Evolutionary conservation across 1,140 invertebrate species (phyloP).

Genomic region (Melitaea cinxia): DNA sequence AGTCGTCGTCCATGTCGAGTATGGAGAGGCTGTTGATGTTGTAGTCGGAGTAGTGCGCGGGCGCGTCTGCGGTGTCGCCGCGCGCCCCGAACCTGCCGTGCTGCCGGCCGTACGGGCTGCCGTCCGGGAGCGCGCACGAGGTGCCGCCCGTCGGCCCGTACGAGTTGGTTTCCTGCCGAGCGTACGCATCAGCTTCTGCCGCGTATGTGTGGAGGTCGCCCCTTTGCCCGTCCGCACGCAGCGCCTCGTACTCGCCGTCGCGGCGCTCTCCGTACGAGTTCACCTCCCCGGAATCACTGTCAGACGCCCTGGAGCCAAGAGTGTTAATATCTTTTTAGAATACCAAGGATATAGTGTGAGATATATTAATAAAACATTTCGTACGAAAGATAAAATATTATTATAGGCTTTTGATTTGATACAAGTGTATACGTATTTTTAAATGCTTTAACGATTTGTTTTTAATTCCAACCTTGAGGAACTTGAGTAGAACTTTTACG

Average conservation of each 20-base stretch:
- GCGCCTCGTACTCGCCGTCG: conserved; percentile 7
- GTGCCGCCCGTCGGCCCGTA: neutral
- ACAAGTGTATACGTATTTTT: no score
- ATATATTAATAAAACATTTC: no score
- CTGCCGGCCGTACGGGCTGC: neutral
- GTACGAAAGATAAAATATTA: no score
- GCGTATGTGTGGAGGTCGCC: neutral
- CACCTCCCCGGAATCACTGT: conserved; percentile 32
- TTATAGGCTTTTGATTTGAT: no score
- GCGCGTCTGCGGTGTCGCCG: conserved; percentile 7
- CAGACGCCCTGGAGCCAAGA: conserved; percentile 20
- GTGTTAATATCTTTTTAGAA: no score
- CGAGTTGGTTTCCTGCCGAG: neutral
- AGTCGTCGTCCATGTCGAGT: conserved; percentile 78
- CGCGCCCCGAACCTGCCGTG: neutral
- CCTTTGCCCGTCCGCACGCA: neutral
- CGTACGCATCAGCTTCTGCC: no score
- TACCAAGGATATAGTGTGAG: no score
- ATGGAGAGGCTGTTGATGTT: conserved; percentile 74
- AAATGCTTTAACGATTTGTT: no score
- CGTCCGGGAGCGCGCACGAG: neutral
- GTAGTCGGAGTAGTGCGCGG: conserved; percentile 60
- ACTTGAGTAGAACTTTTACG: no score
- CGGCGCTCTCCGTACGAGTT: conserved; percentile 3
- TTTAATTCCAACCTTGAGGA: no score